Evolutionary conservation across 2,888 invertebrate species (phyloP).

Genomic region (Clanis bilineata): DNA sequence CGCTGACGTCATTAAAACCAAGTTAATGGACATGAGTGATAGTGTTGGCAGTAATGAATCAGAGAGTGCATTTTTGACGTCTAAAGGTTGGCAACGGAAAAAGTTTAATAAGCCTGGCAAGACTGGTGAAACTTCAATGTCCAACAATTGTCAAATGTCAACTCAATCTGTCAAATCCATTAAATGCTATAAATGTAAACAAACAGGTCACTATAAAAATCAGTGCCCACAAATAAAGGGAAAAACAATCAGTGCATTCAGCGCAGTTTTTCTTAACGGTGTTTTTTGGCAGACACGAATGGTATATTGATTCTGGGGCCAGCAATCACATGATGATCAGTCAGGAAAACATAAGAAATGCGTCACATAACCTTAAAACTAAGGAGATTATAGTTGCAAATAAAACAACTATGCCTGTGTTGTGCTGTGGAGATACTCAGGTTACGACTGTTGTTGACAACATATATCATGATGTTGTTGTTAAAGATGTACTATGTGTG

Average conservation of each 20-base stretch:
- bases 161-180: constrained; percentile 8
- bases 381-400: constrained; percentile 30
- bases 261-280: constrained; percentile 31
- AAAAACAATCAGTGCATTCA: constrained; percentile 28
- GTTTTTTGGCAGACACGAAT: constrained; percentile 30
- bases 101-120: not conserved
- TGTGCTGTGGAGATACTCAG: constrained; percentile 24
- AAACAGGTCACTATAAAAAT: not conserved
- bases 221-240: not conserved
- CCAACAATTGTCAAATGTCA: too few relatives aligned
- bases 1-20: not conserved
- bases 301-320: constrained; percentile 34
- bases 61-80: not conserved
- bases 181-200: constrained; percentile 18
- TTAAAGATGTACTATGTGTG: constrained; percentile 29
- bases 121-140: not conserved
- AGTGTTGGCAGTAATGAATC: not conserved
- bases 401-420: constrained; percentile 20
- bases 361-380: not conserved
- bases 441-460: constrained; percentile 22
- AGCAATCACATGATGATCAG: not conserved
- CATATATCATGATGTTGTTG: constrained; percentile 19
- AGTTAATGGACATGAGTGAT: not conserved
- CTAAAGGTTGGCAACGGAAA: not conserved
- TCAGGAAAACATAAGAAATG: constrained; percentile 15